Conservation (phyloP, 2,888 invertebrate species). For the Sympetrum striolatum region DNA sequence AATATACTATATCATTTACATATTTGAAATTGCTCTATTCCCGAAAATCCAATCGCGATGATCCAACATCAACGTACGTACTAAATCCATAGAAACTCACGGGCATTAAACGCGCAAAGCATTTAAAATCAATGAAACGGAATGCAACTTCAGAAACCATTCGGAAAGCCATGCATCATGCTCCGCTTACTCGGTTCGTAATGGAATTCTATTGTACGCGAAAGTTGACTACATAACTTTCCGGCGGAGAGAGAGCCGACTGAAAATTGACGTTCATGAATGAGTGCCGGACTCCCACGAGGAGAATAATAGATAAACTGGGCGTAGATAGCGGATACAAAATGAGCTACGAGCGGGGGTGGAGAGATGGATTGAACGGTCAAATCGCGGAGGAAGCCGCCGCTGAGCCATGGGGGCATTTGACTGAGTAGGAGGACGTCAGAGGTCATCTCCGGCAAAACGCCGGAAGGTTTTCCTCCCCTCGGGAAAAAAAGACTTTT, state of each 20-base stretch:
- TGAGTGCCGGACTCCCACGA: neutral
- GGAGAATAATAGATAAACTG: neutral
- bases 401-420: neutral
- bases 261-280: neutral
- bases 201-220: too few species aligned
- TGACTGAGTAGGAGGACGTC: constrained; percentile 24
- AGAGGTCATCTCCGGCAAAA: constrained; percentile 33
- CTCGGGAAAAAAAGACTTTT: neutral
- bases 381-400: constrained; percentile 19
- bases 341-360: neutral
- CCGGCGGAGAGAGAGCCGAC: neutral
- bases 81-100: too few species aligned
- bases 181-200: too few species aligned
- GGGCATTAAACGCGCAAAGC: too few species aligned
- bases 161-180: too few species aligned
- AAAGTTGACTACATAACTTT: too few species aligned
- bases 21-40: too few species aligned
- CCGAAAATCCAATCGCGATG: too few species aligned
- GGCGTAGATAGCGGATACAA: neutral
- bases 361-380: constrained; percentile 25
- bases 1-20: too few species aligned
- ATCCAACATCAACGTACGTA: too few species aligned
- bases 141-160: too few species aligned
- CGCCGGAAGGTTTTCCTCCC: constrained; percentile 6
- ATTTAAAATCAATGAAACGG: too few species aligned